Evolutionary conservation across 2,113 vertebrate species (phyloP).

Genomic region (Scolopax mira): DNA sequence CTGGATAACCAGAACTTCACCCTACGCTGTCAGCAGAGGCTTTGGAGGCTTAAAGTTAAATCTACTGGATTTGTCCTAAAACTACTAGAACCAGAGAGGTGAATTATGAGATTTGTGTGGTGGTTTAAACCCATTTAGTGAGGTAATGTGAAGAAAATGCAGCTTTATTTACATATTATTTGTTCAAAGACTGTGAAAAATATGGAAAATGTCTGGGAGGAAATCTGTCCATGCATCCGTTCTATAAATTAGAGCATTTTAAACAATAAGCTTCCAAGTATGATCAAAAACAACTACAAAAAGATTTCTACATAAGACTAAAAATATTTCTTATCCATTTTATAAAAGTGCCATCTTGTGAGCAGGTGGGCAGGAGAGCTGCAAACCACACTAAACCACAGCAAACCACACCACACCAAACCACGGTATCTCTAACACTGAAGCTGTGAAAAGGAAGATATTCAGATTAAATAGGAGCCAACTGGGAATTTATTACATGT

Average conservation of each 20-base stretch:
- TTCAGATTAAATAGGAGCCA: neutral
- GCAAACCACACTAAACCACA: neutral
- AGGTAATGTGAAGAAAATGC: slow-evolving; percentile 36
- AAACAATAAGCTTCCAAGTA: neutral
- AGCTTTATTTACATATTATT: slow-evolving; percentile 7
- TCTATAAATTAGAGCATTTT: neutral
- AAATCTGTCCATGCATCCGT: neutral
- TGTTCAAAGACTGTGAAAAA: neutral
- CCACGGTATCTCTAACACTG: neutral
- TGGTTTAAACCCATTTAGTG: slow-evolving; percentile 53
- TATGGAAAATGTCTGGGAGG: neutral
- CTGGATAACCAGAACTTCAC: slow-evolving; percentile 32
- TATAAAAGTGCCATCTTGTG: neutral
- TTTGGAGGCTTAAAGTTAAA: slow-evolving; percentile 67
- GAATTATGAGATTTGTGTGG: slow-evolving; percentile 67
- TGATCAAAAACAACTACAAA: neutral
- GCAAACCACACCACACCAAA: neutral
- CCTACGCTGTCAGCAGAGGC: slow-evolving; percentile 20
- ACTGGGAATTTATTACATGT: neutral
- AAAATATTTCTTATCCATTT: neutral
- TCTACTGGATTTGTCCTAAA: slow-evolving; percentile 64
- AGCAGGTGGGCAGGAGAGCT: neutral
- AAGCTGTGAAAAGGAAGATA: neutral
- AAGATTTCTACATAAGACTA: neutral
- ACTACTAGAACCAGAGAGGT: slow-evolving; percentile 39